These are phyloP conservation scores for Protonibea diacanthus DNA, from an alignment of 2,797 vertebrate species.

Conservation along the genomic window DNA sequence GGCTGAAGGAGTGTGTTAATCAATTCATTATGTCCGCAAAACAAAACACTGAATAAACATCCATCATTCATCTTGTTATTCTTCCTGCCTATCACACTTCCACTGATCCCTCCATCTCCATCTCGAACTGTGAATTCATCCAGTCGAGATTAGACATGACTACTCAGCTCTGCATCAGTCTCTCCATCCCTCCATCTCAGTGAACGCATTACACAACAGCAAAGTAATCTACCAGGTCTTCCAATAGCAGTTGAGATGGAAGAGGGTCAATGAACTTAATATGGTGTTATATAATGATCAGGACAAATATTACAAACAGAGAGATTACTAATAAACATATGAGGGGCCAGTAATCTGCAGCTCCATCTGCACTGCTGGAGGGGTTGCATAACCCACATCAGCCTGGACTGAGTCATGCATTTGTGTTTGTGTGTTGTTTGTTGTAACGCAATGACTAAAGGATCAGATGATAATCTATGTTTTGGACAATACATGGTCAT, in stretches of 20 bases:
- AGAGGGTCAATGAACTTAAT: constrained; percentile 46
- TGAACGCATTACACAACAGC: neutral
- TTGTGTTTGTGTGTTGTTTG: constrained; percentile 4
- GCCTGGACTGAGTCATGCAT: constrained; percentile 54
- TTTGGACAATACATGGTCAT: constrained; percentile 30
- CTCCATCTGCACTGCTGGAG: constrained; percentile 75
- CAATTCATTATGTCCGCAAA: neutral
- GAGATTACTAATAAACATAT: constrained; percentile 80
- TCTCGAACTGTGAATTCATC: constrained; percentile 12
- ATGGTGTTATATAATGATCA: constrained; percentile 68
- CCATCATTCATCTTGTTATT: constrained; percentile 2
- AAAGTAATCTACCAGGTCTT: constrained; percentile 28
- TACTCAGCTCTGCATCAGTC: constrained; percentile 29
- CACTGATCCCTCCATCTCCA: constrained; percentile 38
- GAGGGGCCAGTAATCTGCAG: constrained; percentile 74
- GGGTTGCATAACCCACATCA: constrained; percentile 76
- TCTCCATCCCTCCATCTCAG: constrained; percentile 6
- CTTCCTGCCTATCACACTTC: constrained; percentile 6
- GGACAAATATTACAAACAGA: constrained; percentile 60
- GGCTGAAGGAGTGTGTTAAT: constrained; percentile 12
- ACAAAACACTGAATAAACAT: constrained; percentile 32
- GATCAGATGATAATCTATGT: constrained; percentile 62
- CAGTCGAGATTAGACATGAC: constrained; percentile 31
- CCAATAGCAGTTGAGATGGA: constrained; percentile 23
- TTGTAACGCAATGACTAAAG: constrained; percentile 23